Base-by-base conservation (phyloP, 2,797 vertebrate species). In the Onychomys leucogaster region DNA sequence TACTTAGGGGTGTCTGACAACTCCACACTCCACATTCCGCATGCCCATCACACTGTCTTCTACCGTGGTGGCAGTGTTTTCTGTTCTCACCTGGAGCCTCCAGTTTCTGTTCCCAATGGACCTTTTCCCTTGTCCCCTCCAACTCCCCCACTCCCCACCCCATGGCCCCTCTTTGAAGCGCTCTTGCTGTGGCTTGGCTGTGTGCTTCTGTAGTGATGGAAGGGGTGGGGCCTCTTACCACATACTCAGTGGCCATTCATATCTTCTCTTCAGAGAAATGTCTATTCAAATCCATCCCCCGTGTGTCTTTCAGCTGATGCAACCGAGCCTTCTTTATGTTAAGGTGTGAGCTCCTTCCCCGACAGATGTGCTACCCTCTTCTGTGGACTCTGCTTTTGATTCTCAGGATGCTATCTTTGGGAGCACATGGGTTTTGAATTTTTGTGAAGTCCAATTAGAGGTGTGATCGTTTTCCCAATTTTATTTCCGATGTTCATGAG, bases 401-500 rank as follows among this genome's bases (percentile, higher is more conserved):
- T 55, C 90, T 67, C 13, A 43, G 59, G 41, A 17, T 67, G 78
- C 27, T 34, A 14, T 46, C 57, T 37, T 93, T 49, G 19, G 76
- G 43, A 88, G 34, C 52, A 75, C 41, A 71, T 32, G 14, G 14
- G 29, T 80, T 78, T 80, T 93, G 61, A 57, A 71, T 80, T 73
- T 81, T 89, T 34, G 8, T 89, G 52, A 63, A 89, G 52, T 61
- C 55, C 57, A n/a, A 49, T 89, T 83, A 75, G 37, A 65, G 67
- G 57, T 82, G 25, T 34, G 67, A 92, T 89, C 67, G 13, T 41
- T 93, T 84, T 55, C 87, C 76, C 59, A 63, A 90, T 85, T 95
- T 90, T n/a, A 93, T 87, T 87, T 87, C 81, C n/a, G 21, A 32
- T 52, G 29, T 49, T 69, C 37, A 34, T 46, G 61, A 88, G 25